These are phyloP conservation scores for Lomographa bimaculata DNA, from an alignment of 2,888 invertebrate genomes.

Conservation along the genomic window DNA sequence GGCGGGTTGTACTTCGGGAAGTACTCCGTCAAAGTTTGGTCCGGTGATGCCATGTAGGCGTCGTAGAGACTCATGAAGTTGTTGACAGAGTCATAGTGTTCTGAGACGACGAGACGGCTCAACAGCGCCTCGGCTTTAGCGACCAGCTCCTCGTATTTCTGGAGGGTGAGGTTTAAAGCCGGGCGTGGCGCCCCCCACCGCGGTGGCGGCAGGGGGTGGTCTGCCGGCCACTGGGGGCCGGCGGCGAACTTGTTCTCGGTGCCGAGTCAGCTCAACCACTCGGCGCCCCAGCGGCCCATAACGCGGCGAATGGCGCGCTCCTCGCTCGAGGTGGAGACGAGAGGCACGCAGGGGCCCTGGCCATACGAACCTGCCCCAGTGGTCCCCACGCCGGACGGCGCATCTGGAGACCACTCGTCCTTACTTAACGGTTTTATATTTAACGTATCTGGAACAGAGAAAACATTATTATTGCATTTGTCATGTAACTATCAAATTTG, in stretches of 20 bases:
- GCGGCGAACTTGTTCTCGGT: slow-evolving; percentile 52
- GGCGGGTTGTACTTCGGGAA: slow-evolving; percentile 92
- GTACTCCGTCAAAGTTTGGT: slow-evolving; percentile 88
- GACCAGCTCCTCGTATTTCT: slow-evolving; percentile 92
- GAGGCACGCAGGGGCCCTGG: slow-evolving; percentile 51
- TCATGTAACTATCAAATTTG: too few relatives aligned
- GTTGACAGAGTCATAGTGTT: slow-evolving; percentile 95
- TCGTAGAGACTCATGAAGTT: slow-evolving; percentile 90
- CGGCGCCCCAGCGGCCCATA: slow-evolving; percentile 95
- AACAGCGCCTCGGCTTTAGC: slow-evolving; percentile 92
- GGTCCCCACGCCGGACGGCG: slow-evolving; percentile 68
- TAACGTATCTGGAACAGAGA: slow-evolving; percentile 68
- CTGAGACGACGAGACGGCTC: slow-evolving; percentile 92
- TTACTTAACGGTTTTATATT: slow-evolving; percentile 83
- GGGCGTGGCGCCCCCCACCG: slow-evolving; percentile 77
- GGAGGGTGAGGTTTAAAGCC: slow-evolving; percentile 88
- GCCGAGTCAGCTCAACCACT: slow-evolving; percentile 99
- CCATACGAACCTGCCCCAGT: slow-evolving; percentile 59
- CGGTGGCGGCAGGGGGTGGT: slow-evolving; percentile 76
- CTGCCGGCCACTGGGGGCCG: slow-evolving; percentile 68
- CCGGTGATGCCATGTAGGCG: slow-evolving; percentile 86
- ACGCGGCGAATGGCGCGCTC: slow-evolving; percentile 77
- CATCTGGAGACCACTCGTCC: slow-evolving; percentile 76
- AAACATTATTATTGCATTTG: not conserved
- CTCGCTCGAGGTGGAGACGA: slow-evolving; percentile 70